These are phyloP conservation scores for Pica pica DNA, from an alignment of 2,113 vertebrate genomes.

Conservation along the genomic window DNA sequence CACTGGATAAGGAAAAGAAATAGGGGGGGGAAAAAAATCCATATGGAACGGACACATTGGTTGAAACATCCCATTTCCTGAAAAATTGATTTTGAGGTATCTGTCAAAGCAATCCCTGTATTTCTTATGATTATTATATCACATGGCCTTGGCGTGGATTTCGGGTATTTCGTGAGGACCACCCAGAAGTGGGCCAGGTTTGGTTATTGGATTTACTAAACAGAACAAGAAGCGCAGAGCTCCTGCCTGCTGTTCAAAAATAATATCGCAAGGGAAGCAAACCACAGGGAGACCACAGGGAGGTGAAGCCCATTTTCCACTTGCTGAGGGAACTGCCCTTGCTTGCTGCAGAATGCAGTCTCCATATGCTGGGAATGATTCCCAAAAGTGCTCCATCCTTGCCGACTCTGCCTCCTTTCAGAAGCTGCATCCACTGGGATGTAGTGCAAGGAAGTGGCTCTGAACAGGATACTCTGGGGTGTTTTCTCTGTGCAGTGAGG, in stretches of 20 bases:
- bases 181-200: conserved; percentile 61
- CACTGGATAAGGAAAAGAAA: not conserved
- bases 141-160: conserved; percentile 11
- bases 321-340: conserved; percentile 37
- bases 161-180: not conserved
- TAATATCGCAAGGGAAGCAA: conserved; percentile 67
- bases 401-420: conserved; percentile 44
- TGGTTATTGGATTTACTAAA: conserved; percentile 62
- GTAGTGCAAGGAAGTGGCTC: conserved; percentile 33
- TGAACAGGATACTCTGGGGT: conserved; percentile 62
- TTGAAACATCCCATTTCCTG: conserved; percentile 49
- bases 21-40: rapidly evolving
- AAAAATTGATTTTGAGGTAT: conserved; percentile 54
- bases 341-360: conserved; percentile 37
- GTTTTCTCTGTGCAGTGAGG: conserved; percentile 63
- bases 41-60: not conserved
- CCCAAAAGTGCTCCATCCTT: conserved; percentile 41
- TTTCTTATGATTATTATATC: conserved; percentile 45
- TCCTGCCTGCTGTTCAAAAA: conserved; percentile 61
- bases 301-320: conserved; percentile 67
- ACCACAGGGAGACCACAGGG: conserved; percentile 65
- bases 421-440: conserved; percentile 39
- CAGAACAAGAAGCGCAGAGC: conserved; percentile 27
- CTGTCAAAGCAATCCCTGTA: conserved; percentile 35
- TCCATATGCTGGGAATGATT: conserved; percentile 57